phyloP scores from a whole-genome alignment of 2,888 invertebrate genomes.

The Andrena marginata region DNA sequence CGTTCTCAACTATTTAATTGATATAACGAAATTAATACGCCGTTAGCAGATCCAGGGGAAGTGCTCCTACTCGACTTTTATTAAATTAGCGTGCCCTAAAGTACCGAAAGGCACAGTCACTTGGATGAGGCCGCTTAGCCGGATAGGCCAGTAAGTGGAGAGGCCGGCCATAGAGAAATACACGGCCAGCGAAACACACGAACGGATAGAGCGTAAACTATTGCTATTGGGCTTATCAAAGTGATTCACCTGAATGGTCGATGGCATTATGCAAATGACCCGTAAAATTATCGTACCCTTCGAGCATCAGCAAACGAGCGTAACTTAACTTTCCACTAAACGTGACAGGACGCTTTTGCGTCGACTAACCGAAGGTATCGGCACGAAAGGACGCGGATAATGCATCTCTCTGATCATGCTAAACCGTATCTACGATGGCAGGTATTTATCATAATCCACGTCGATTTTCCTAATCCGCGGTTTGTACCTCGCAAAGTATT shows the following conservation, averaged over 20 bases:
- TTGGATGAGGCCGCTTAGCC: slow-evolving; percentile 3
- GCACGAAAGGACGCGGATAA: slow-evolving; percentile 34
- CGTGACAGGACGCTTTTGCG: slow-evolving; percentile 59
- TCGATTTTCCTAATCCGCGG: not conserved
- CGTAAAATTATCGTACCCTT: slow-evolving; percentile 71
- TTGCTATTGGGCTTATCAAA: slow-evolving; percentile 73
- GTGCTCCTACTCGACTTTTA: not conserved
- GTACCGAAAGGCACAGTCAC: slow-evolving; percentile 15
- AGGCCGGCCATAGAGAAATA: slow-evolving; percentile 32
- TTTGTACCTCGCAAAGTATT: not conserved
- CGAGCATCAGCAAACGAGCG: slow-evolving; percentile 60
- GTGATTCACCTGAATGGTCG: slow-evolving; percentile 69
- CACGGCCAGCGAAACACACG: slow-evolving; percentile 51
- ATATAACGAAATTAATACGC: not conserved
- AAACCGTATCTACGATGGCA: slow-evolving; percentile 5
- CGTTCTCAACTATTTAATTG: not conserved
- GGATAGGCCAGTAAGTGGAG: slow-evolving; percentile 47
- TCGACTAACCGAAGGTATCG: slow-evolving; percentile 26
- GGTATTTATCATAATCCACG: slow-evolving; percentile 10
- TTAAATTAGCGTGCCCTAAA: slow-evolving; percentile 19
- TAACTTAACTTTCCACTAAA: slow-evolving; percentile 65
- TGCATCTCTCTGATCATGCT: slow-evolving; percentile 12
- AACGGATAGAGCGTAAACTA: slow-evolving; percentile 61
- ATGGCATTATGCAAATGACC: slow-evolving; percentile 69
- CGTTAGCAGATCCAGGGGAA: not conserved